Percentiles rank a stretch among this genome's conserved stretches.
phyloP scores from a whole-genome alignment of 2,113 vertebrate species.

The Electrona antarctica region DNA sequence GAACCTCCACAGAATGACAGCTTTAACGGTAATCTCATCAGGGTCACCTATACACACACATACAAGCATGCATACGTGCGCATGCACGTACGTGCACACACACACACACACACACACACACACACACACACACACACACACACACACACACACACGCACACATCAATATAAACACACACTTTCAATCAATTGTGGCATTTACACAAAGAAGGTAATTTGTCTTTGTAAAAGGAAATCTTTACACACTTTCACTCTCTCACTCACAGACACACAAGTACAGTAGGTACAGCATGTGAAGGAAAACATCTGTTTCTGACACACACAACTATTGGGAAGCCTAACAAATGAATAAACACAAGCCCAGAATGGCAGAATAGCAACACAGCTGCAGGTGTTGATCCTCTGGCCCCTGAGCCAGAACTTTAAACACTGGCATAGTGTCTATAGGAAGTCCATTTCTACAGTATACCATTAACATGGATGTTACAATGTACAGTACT shows the following conservation, averaged over 20 bases:
- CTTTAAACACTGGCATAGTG: no score
- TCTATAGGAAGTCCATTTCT: neutral
- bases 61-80: constrained; percentile 5
- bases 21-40: constrained; percentile 56
- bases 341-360: no score
- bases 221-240: no score
- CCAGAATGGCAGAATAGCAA: neutral
- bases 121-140: constrained; percentile 10
- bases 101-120: neutral
- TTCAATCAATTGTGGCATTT: no score
- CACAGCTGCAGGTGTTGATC: neutral
- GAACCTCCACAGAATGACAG: constrained; percentile 86
- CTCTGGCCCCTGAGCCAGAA: no score
- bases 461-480: neutral
- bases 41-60: constrained; percentile 75
- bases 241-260: no score
- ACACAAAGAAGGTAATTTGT: no score
- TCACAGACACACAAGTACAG: no score
- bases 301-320: no score
- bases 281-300: no score
- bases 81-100: neutral
- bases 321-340: no score
- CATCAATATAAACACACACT: neutral
- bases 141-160: neutral
- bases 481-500: no score